A percentile compares a stretch with the other conserved stretches of the same genome.
Evolutionary conservation across 2,113 vertebrate species (phyloP).

Genomic region (Ahaetulla prasina): DNA sequence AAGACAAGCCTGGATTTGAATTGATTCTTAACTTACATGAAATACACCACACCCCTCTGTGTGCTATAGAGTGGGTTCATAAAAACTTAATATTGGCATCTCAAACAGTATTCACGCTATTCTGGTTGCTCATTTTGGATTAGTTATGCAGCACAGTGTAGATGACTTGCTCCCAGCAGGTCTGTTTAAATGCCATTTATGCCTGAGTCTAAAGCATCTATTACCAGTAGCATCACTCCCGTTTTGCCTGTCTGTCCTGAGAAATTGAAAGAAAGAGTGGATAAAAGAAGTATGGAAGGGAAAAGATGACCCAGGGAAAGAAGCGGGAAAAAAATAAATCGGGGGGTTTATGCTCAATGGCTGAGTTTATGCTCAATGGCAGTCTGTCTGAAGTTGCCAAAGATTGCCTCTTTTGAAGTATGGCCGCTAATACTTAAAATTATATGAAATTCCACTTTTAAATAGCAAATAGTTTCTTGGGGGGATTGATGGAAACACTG

Average conservation of each 20-base stretch:
- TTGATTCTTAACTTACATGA: not conserved
- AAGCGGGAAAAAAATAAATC: not conserved
- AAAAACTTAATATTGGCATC: not conserved
- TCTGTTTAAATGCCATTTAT: not conserved
- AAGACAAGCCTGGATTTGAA: not conserved
- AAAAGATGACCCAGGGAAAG: not conserved
- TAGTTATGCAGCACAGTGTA: not conserved
- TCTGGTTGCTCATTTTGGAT: not conserved
- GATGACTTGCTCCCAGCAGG: not conserved
- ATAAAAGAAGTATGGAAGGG: not conserved
- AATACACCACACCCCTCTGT: not conserved
- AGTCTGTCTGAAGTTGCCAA: not conserved
- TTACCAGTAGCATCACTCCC: not conserved
- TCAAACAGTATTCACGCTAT: not conserved
- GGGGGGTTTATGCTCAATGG: not conserved
- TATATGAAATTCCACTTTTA: not conserved
- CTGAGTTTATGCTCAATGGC: not conserved
- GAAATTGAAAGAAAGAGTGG: not conserved
- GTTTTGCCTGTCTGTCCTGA: not conserved
- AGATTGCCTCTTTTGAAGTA: not conserved
- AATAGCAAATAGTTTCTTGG: constrained; percentile 7
- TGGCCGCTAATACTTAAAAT: not conserved
- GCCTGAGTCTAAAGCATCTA: not conserved
- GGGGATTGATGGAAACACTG: constrained; percentile 33
- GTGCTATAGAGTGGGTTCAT: not conserved